A percentile compares a stretch with the other conserved stretches of the same genome.
Evolutionary conservation across 2,888 invertebrate genomes (phyloP).

Genomic region (Dryobota labecula): DNA sequence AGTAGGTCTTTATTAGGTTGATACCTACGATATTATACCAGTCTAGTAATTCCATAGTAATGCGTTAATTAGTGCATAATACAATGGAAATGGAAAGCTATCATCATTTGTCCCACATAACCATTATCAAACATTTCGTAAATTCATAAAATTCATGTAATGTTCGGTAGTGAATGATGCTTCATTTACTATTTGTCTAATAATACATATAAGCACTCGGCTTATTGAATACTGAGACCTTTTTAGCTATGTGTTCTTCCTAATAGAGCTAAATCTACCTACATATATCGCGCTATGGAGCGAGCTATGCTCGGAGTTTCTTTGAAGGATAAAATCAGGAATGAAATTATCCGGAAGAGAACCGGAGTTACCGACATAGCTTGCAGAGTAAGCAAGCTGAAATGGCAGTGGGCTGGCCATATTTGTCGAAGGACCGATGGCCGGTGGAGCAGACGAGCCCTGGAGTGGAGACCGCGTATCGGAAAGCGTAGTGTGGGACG

Average conservation of each 20-base stretch:
- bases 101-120: neutral
- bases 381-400: too few species aligned
- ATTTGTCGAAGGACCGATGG: too few species aligned
- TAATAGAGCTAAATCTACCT: neutral
- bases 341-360: too few species aligned
- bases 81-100: neutral
- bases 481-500: too few species aligned
- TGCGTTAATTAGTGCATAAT: neutral
- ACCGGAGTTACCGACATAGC: too few species aligned
- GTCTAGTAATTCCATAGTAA: neutral
- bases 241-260: neutral
- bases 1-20: neutral
- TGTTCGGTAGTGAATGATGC: neutral
- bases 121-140: neutral
- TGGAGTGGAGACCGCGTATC: too few species aligned
- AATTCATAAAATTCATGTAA: neutral
- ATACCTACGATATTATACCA: neutral
- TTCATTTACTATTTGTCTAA: conserved; percentile 11
- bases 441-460: too few species aligned
- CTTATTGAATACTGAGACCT: conserved; percentile 11
- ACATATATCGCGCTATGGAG: too few species aligned
- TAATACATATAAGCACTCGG: conserved; percentile 3
- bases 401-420: too few species aligned
- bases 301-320: too few species aligned
- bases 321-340: too few species aligned